These are phyloP conservation scores for Cremastobaeus sp. DNA, from an alignment of 2,888 invertebrate genomes.

Conservation along the genomic window DNA sequence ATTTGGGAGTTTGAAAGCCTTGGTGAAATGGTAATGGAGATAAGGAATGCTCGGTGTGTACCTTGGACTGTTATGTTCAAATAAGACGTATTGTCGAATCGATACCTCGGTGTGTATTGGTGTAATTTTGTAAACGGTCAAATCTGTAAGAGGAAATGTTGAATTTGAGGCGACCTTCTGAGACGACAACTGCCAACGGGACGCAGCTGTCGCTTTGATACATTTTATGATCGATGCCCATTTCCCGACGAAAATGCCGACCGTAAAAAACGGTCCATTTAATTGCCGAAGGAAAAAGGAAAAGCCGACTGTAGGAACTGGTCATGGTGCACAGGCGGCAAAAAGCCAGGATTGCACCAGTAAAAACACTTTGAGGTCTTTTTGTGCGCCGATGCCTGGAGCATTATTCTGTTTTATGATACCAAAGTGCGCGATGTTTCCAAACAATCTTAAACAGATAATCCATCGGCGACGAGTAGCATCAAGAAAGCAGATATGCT, in stretches of 20 bases:
- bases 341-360: slow-evolving; percentile 16
- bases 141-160: no score
- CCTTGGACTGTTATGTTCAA: no score
- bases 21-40: no score
- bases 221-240: slow-evolving; percentile 39
- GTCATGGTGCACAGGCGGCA: slow-evolving; percentile 24
- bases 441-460: slow-evolving; percentile 52
- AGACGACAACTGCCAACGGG: slow-evolving; percentile 14
- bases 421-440: slow-evolving; percentile 14
- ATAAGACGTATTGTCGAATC: no score
- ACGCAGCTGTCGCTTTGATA: no score
- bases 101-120: no score
- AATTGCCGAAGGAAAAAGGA: slow-evolving; percentile 37
- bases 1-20: no score
- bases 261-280: slow-evolving; percentile 51
- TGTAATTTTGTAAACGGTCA: no score
- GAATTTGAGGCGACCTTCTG: no score
- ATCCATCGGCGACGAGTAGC: slow-evolving; percentile 44
- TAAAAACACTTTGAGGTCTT: slow-evolving; percentile 27
- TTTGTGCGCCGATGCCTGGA: slow-evolving; percentile 14
- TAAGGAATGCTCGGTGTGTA: no score
- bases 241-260: slow-evolving; percentile 50
- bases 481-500: slow-evolving; percentile 55
- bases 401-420: slow-evolving; percentile 31
- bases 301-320: slow-evolving; percentile 43